A percentile compares a stretch with the other conserved stretches of the same genome.
Conservation (phyloP, 1,140 invertebrate genomes). For the Mercenaria mercenaria region DNA sequence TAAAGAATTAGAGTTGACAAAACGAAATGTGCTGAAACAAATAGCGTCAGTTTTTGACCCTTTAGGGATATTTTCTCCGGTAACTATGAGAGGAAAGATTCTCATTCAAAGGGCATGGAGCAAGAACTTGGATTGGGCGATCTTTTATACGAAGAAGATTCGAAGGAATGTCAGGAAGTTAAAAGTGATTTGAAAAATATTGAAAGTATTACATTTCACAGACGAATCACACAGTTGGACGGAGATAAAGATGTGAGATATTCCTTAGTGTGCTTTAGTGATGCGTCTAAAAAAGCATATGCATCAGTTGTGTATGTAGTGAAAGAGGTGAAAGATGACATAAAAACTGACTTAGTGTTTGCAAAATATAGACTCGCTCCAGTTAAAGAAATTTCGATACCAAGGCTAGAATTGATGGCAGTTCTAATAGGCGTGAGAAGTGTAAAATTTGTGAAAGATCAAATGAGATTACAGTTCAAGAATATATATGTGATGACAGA, state of each 20-base stretch:
- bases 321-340: not conserved
- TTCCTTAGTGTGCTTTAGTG: constrained; percentile 3
- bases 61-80: not conserved
- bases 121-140: not conserved
- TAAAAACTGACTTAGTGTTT: not conserved
- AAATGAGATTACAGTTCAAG: too few relatives aligned
- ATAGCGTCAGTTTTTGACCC: constrained; percentile 5
- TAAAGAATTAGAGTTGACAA: not conserved
- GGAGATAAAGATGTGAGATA: not conserved
- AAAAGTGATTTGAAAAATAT: not conserved
- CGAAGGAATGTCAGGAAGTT: not conserved
- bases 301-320: not conserved
- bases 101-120: not conserved
- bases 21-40: not conserved
- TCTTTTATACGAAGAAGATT: not conserved
- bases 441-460: too few relatives aligned
- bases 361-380: constrained; percentile 1
- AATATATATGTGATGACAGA: not conserved
- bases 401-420: too few relatives aligned
- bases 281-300: constrained; percentile 5
- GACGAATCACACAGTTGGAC: not conserved
- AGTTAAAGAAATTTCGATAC: not conserved
- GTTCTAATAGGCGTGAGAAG: not conserved
- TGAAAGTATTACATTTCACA: not conserved
- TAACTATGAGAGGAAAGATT: not conserved